These are phyloP conservation scores for Dastarcus helophoroides DNA, from an alignment of 2,888 invertebrate species.

Conservation along the genomic window DNA sequence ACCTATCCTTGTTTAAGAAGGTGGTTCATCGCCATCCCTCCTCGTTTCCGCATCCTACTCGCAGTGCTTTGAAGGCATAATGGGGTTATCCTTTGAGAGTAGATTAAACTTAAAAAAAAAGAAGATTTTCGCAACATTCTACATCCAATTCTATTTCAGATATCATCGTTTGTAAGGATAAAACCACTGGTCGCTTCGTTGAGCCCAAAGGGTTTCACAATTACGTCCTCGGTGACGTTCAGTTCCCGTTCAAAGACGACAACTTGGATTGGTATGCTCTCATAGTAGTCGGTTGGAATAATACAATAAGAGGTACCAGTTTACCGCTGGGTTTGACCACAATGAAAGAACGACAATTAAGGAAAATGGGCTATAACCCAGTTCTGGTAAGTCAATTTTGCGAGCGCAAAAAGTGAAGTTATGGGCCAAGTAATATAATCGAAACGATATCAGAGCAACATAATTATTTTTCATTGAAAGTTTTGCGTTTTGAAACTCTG, in stretches of 20 bases:
- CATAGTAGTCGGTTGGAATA: constrained; percentile 50
- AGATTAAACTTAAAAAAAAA: no score
- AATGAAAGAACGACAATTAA: constrained; percentile 54
- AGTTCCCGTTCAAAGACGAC: constrained; percentile 19
- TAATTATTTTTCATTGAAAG: no score
- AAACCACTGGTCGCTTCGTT: constrained; percentile 38
- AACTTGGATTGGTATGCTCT: constrained; percentile 44
- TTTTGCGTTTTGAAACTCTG: no score
- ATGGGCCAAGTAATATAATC: no score
- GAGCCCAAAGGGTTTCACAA: constrained; percentile 39
- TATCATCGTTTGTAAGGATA: constrained; percentile 35
- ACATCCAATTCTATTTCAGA: constrained; percentile 23
- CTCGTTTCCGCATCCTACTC: no score
- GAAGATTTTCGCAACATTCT: constrained; percentile 3
- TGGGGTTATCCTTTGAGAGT: no score
- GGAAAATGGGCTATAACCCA: constrained; percentile 47
- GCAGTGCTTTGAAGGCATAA: no score
- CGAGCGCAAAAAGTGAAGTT: neutral
- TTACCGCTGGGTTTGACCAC: constrained; percentile 45
- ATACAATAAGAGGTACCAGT: constrained; percentile 41
- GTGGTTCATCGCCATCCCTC: no score
- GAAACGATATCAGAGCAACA: no score
- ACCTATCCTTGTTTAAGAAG: no score
- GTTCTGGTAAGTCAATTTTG: constrained; percentile 39
- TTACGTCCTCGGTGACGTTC: constrained; percentile 41